Percentiles rank a stretch among this genome's conserved stretches.
These are phyloP conservation scores for Alloscopus bannaensis DNA, from an alignment of 2,888 invertebrate species.

Conservation along the genomic window DNA sequence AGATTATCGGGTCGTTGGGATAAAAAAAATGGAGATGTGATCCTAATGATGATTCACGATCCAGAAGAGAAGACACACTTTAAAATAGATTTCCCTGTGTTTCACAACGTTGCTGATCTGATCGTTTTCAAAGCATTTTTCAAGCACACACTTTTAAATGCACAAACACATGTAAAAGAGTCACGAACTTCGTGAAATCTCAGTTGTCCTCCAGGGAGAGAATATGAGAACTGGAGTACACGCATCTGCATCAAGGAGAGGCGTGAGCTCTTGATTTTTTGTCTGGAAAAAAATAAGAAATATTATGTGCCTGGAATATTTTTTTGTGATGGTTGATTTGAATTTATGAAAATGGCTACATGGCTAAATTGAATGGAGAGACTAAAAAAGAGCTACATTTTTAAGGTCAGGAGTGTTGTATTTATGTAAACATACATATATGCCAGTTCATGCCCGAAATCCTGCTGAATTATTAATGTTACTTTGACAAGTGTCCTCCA, in stretches of 20 bases:
- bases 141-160: background rate
- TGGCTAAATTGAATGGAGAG: background rate
- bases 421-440: background rate
- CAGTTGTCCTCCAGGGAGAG: background rate
- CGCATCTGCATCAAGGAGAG: background rate
- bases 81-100: constrained; percentile 18
- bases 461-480: background rate
- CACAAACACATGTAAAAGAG: too few relatives aligned
- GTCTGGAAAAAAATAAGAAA: background rate
- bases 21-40: background rate
- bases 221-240: background rate
- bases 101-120: too few relatives aligned
- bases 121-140: background rate
- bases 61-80: constrained; percentile 30
- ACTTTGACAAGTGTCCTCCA: too few relatives aligned
- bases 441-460: background rate
- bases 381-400: background rate
- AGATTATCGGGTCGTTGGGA: background rate
- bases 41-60: constrained; percentile 39
- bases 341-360: background rate
- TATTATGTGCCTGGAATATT: too few relatives aligned
- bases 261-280: too few relatives aligned
- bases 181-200: background rate
- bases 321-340: background rate
- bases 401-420: background rate